phyloP scores from a whole-genome alignment of 2,797 vertebrate genomes.

The Mormyrops attenuatus region DNA sequence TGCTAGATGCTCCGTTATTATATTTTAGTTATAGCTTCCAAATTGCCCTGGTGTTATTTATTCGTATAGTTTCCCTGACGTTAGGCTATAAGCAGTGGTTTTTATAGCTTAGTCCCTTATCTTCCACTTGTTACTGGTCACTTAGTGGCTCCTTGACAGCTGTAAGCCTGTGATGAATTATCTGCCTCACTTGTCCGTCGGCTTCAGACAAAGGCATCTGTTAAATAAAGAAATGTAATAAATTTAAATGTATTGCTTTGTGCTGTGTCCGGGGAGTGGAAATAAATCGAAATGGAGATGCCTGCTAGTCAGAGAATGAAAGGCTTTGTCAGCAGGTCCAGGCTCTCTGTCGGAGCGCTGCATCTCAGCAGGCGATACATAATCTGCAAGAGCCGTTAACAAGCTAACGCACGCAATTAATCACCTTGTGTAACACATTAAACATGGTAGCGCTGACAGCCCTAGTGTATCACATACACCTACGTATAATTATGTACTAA shows the following conservation, averaged over 20 bases:
- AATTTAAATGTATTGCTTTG: background rate
- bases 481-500: background rate
- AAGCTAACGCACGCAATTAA: background rate
- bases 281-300: background rate
- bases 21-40: background rate
- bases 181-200: background rate
- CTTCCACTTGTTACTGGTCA: background rate
- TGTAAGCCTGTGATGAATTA: background rate
- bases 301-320: background rate
- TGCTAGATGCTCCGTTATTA: background rate
- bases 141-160: background rate
- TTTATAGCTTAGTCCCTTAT: background rate
- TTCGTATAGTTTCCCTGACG: background rate
- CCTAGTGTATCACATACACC: conserved; percentile 9
- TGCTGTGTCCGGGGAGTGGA: background rate
- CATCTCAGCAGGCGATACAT: background rate
- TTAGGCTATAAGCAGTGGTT: background rate
- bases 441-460: background rate
- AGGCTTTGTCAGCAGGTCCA: background rate
- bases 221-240: background rate
- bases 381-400: background rate
- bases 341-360: background rate
- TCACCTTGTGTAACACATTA: background rate
- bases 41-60: background rate
- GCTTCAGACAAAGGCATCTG: background rate